Evolutionary conservation across 2,113 vertebrate genomes (phyloP), one percentile per base, ranked within the genome.

Genomic region (Rhinoderma darwinii): DNA sequence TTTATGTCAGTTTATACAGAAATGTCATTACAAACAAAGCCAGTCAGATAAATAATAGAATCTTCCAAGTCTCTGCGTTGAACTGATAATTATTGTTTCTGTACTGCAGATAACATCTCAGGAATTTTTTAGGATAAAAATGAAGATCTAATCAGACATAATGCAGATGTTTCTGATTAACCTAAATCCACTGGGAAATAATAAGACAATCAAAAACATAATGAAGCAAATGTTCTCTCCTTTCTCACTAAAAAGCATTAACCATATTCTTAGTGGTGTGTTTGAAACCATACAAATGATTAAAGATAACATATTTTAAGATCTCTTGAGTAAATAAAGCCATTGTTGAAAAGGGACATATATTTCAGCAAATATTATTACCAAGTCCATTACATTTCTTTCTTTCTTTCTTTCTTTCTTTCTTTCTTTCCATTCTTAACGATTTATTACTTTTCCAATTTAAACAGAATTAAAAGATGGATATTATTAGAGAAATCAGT

Each of bases 201-300:
- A 87, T 72, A 82, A 82, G 78, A 82, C 68, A 75, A 27, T 63
- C 37, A 73, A 80, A 82, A 87, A 74, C 51, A 82, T 82, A 87
- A 87, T 63, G 68, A 82, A 82, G 35, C 44, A 30, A 56, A 81
- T 72, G 76, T 86, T 81, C 78, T 87, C 41, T 56, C 56, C 22
- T 70, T 35, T 78, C 59, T 43, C 35, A 54, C 43, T 56, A 83
- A 86, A 80, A 61, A 74, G 25, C 22, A 75, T 82, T 74, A 82
- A 63, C 39, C 25, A 63, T 74, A 82, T 12, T 56, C n/a, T 25
- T 63, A 82, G 41, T 35, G 51, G 43, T 87, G 41, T 75, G 51
- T 74, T 82, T 75, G 39, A 63, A 63, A 82, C 63, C 79, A 82
- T 25, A 27, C n/a, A 63, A 87, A 75, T 87, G 61, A 41, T 59